Evolutionary conservation across 2,113 vertebrate species (phyloP).

Genomic region (Scomber japonicus): DNA sequence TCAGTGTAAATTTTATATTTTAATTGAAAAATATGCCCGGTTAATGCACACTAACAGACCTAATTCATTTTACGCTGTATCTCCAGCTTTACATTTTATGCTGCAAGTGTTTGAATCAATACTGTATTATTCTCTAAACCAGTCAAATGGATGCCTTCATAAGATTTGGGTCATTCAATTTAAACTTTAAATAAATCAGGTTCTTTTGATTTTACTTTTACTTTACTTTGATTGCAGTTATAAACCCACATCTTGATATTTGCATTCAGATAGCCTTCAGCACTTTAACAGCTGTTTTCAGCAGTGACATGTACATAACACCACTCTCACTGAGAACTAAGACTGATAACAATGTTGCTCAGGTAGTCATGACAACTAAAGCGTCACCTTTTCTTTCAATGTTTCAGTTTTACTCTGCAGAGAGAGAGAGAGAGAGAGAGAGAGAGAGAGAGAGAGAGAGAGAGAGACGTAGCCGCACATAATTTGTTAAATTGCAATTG

Average conservation of each 20-base stretch:
- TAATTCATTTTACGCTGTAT: constrained; percentile 9
- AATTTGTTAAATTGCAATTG: constrained; percentile 49
- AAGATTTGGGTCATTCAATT: not conserved
- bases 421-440: too few relatives aligned
- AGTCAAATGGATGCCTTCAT: constrained; percentile 27
- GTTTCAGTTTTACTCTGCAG: constrained; percentile 29
- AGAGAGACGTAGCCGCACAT: not conserved
- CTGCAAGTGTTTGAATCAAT: constrained; percentile 20
- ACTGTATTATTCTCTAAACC: constrained; percentile 21
- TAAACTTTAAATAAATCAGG: constrained; percentile 10
- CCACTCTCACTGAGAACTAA: constrained; percentile 19
- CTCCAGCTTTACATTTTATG: too few relatives aligned
- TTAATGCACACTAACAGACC: constrained; percentile 2
- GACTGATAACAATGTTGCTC: constrained; percentile 34
- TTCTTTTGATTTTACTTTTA: constrained; percentile 10
- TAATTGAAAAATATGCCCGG: not conserved
- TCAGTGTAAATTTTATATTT: not conserved
- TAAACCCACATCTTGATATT: not conserved
- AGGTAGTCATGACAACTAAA: constrained; percentile 69
- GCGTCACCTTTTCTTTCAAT: constrained; percentile 40
- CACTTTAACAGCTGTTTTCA: constrained; percentile 24
- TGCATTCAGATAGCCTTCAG: not conserved
- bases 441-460: too few relatives aligned
- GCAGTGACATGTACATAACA: constrained; percentile 22
- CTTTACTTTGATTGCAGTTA: not conserved